A percentile compares a stretch with the other conserved stretches of the same genome.
Conservation (phyloP, 2,113 vertebrate species). For the Dicaeum eximium region DNA sequence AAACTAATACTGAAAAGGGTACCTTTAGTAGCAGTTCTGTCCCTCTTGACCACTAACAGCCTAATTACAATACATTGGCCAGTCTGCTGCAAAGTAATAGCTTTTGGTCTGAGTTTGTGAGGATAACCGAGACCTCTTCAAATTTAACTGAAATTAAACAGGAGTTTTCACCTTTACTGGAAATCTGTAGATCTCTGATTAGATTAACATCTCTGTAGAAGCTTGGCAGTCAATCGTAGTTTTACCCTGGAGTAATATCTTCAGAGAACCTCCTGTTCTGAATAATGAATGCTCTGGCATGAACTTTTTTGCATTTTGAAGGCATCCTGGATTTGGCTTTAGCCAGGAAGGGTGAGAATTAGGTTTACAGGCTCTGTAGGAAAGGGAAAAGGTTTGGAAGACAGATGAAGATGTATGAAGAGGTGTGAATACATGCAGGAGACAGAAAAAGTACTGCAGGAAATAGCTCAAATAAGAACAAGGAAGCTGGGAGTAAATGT, state of each 20-base stretch:
- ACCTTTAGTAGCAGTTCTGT: neutral
- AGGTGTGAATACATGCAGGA: neutral
- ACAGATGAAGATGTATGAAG: neutral
- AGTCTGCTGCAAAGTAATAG: neutral
- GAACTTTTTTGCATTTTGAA: neutral
- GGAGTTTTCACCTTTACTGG: neutral
- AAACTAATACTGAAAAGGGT: neutral
- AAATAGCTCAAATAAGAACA: neutral
- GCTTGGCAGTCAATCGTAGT: neutral
- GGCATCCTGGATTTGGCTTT: neutral
- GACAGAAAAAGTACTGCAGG: neutral
- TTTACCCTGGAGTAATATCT: neutral
- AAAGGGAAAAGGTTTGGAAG: neutral
- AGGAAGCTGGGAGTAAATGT: neutral
- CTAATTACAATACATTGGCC: neutral
- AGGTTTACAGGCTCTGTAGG: neutral
- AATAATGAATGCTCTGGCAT: neutral
- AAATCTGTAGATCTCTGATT: constrained; percentile 1
- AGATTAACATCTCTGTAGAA: constrained; percentile 23
- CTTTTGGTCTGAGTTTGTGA: neutral
- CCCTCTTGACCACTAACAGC: neutral
- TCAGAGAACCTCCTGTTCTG: neutral
- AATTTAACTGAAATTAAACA: neutral
- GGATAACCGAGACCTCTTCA: neutral
- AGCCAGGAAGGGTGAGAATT: neutral